Base-by-base conservation (phyloP, 2,113 vertebrate species). In the Motacilla alba region DNA sequence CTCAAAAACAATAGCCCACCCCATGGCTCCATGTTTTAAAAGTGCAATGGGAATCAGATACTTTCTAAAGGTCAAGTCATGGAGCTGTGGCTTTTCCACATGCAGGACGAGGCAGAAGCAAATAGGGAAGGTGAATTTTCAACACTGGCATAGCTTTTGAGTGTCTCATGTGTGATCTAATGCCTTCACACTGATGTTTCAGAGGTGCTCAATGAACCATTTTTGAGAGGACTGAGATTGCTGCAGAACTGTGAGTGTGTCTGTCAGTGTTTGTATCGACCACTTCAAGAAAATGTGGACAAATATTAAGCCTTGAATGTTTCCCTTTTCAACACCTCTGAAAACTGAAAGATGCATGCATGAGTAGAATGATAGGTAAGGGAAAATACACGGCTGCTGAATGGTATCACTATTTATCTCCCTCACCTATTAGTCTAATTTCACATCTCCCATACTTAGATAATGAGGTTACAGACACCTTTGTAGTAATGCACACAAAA, bases 401-500 rank as follows among this genome's bases (percentile, higher is more conserved):
- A 47, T 26, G 12, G 7, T 46, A 9, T 58, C 69, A 62, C 43
- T 91, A 89, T 91, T 88, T 78, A 59, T 83, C 83, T 88, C 88
- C 89, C 33, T 92, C 79, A 87, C 43, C 7, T 10, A 58, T 87
- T 70, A 94, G 63, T 74, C 50, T 23, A 68, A 67, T 90, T 93
- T 91, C 81, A 69, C 58, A 52, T 94, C 93, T 94, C 22, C 70
- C 33, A 15, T 67, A 49, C 70, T 91, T 93, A 76, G 62, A 39
- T 83, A 93, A 87, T 62, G 39, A 95, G 46, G 67, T 93, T 80
- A 77, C 73, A 85, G 58, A 87, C 58, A 95, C 41, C 41, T 92
- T 89, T 93, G 59, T 87, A 83, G 50, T 58, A 85, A 95, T 0
- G 10, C 55, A 74, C 31, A 62, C 46, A 88, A 74, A 95, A 93